Percentiles rank a stretch among this genome's conserved stretches.
These are phyloP conservation scores for Sarcophaga variegata DNA, from an alignment of 2,888 invertebrate species.

Conservation along the genomic window DNA sequence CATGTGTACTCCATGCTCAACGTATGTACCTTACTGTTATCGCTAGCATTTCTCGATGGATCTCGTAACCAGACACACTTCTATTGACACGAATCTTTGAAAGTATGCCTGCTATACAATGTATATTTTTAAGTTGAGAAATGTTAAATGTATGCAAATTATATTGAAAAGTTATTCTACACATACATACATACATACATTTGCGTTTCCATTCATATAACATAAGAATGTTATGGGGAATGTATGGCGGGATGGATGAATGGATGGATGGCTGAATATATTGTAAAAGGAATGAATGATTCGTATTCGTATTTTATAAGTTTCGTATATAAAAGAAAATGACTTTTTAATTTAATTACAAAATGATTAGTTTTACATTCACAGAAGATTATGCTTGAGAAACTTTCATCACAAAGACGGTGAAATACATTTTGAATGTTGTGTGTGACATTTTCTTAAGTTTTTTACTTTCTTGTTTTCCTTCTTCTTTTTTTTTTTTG, in stretches of 20 bases:
- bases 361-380: slow-evolving; percentile 70
- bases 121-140: slow-evolving; percentile 29
- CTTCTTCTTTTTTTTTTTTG: background rate
- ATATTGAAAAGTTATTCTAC: slow-evolving; percentile 64
- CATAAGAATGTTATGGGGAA: background rate
- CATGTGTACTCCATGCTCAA: no score
- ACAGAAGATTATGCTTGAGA: slow-evolving; percentile 64
- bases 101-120: background rate
- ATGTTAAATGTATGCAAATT: slow-evolving; percentile 69
- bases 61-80: slow-evolving; percentile 6
- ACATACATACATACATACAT: background rate
- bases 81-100: background rate
- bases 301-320: slow-evolving; percentile 51
- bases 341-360: slow-evolving; percentile 70
- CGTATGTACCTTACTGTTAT: no score
- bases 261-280: slow-evolving; percentile 14
- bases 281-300: background rate
- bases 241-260: background rate
- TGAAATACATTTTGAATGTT: slow-evolving; percentile 48
- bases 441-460: slow-evolving; percentile 53
- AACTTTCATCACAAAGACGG: slow-evolving; percentile 56
- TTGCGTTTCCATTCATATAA: slow-evolving; percentile 1
- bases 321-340: slow-evolving; percentile 67
- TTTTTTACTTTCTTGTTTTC: slow-evolving; percentile 19
- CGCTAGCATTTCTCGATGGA: no score